Evolutionary conservation across 2,888 invertebrate species (phyloP), one percentile per base, ranked within the genome.

Genomic region (Epinotia bilunana): DNA sequence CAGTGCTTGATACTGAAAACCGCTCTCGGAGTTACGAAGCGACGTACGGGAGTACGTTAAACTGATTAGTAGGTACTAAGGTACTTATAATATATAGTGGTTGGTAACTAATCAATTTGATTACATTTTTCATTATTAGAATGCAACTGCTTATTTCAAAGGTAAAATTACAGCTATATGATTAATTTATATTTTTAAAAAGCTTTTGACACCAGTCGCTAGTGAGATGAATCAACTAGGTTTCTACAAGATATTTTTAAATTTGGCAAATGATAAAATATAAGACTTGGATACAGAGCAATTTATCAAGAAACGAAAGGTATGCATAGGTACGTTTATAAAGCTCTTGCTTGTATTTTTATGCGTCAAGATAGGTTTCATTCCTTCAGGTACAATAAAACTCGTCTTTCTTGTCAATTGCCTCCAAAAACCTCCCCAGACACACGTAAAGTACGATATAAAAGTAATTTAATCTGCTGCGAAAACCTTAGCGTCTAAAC

Each of bases 1-100:
- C 70, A 60, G 70, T 55, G 70, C 64, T 58, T 70, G 64, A 68
- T 68, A 63, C 57, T 73, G 70, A 65, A 74, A 61, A 61, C 9
- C 64, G 55, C 63, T 70, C 53, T 64, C 58, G 64, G 74, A 58
- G 39, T 39, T 57, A 46, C 58, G n/a, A 39, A 57, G 62, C 69
- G 63, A 58, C 39, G 46, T 13, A 57, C 18, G 33, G 23, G 39
- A 23, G n/a, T 13, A 49, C 23, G 28, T 23, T 23, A 49, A 57
- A n/a, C 49, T 57, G 20, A 23, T 69, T 69, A 28, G 3, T 28
- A 28, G 23, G 13, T 49, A 49, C 49, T 49, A 2, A 28, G 23
- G 13, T 49, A 49, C 49, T 49, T 16, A 49, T 49, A 49, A 20
- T 20, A 46, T 46, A 43, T 13, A 43, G 43, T 9, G 43, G 68